Percentiles rank a stretch among this genome's conserved stretches.
Conservation (phyloP, 2,888 invertebrate genomes). For the Dolomedes plantarius region DNA sequence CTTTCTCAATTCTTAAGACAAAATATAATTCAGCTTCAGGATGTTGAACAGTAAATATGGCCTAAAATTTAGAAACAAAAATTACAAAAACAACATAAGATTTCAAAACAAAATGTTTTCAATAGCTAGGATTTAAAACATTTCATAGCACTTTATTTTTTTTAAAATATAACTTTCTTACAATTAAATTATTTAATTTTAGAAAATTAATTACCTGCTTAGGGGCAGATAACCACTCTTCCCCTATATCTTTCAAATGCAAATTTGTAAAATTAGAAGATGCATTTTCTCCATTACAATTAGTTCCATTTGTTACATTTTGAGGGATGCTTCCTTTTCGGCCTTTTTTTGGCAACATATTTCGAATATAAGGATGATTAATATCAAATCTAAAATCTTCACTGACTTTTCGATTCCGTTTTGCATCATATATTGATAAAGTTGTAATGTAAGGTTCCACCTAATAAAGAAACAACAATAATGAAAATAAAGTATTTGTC, state of each 20-base stretch:
- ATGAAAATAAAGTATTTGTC: too few species aligned
- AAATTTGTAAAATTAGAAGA: slow-evolving; percentile 75
- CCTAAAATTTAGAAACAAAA: slow-evolving; percentile 79
- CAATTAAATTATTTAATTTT: too few species aligned
- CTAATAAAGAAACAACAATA: slow-evolving; percentile 75
- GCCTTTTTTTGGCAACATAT: slow-evolving; percentile 79
- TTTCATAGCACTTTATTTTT: too few species aligned
- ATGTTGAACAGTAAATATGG: slow-evolving; percentile 90
- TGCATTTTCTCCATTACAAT: slow-evolving; percentile 54
- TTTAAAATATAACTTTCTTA: too few species aligned
- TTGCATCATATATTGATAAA: slow-evolving; percentile 92
- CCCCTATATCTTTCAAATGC: slow-evolving; percentile 84
- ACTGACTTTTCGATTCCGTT: slow-evolving; percentile 89
- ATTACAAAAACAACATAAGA: neutral
- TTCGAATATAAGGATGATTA: slow-evolving; percentile 84
- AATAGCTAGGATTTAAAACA: too few species aligned
- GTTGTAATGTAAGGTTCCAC: slow-evolving; percentile 96
- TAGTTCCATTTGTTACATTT: slow-evolving; percentile 75
- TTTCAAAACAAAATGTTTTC: too few species aligned
- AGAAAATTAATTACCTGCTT: slow-evolving; percentile 82
- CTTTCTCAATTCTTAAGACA: slow-evolving; percentile 94
- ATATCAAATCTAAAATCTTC: slow-evolving; percentile 95
- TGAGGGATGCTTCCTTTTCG: slow-evolving; percentile 74
- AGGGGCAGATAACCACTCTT: slow-evolving; percentile 85
- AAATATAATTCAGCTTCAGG: slow-evolving; percentile 93